Percentiles rank a stretch among this genome's conserved stretches.
Evolutionary conservation across 2,888 invertebrate genomes (phyloP).

Genomic region (Dermolepida albohirtum): DNA sequence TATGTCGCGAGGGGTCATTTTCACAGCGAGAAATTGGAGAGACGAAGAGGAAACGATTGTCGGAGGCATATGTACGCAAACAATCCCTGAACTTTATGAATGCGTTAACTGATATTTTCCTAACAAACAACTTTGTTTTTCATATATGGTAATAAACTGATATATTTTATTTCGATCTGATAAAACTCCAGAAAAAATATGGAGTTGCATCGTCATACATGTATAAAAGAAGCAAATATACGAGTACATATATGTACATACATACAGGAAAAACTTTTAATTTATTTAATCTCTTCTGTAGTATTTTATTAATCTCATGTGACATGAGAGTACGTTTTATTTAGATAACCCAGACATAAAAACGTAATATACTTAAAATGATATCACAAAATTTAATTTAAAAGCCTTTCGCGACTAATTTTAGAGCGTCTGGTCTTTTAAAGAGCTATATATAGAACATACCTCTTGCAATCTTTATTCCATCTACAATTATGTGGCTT

Average conservation of each 20-base stretch:
- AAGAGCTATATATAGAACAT: too few relatives aligned
- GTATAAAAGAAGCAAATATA: neutral
- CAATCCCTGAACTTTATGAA: constrained; percentile 14
- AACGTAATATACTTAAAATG: too few relatives aligned
- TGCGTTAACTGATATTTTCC: constrained; percentile 34
- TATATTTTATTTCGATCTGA: constrained; percentile 34
- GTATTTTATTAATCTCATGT: too few relatives aligned
- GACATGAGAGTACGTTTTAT: too few relatives aligned
- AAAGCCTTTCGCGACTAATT: too few relatives aligned
- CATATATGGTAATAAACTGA: constrained; percentile 32
- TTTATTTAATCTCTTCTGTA: too few relatives aligned
- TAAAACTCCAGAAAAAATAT: constrained; percentile 4
- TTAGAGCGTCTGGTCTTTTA: too few relatives aligned
- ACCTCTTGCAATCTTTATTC: too few relatives aligned
- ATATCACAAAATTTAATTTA: too few relatives aligned
- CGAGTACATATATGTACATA: too few relatives aligned
- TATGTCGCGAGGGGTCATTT: constrained; percentile 15
- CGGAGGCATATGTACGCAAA: constrained; percentile 4
- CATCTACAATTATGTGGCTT: too few relatives aligned
- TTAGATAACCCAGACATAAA: too few relatives aligned
- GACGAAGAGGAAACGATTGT: neutral
- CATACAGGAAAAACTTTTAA: neutral
- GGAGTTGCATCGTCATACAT: neutral
- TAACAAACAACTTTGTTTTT: constrained; percentile 35
- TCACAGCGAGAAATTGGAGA: constrained; percentile 6